Conservation (phyloP, 2,888 invertebrate species). For the Hoplodrina blanda region DNA sequence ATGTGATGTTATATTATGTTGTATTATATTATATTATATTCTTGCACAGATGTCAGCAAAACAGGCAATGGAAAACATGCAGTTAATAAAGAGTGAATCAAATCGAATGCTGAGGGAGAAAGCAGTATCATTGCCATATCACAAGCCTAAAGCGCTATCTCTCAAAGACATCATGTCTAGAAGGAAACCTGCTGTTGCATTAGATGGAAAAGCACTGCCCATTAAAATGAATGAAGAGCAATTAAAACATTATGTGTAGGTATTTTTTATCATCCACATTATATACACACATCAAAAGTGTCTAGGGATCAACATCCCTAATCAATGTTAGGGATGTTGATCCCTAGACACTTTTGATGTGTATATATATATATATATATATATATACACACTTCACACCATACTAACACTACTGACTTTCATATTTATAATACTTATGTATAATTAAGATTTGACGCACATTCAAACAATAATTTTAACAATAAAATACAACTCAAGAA, state of each 20-base stretch:
- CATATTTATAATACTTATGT: background rate
- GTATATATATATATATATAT: too few relatives aligned
- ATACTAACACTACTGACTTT: too few relatives aligned
- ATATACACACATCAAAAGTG: too few relatives aligned
- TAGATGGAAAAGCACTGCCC: slow-evolving; percentile 84
- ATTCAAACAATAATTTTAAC: background rate
- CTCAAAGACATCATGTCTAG: slow-evolving; percentile 94
- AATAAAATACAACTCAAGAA: too few relatives aligned
- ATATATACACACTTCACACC: too few relatives aligned
- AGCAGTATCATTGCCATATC: slow-evolving; percentile 95
- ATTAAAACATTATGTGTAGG: slow-evolving; percentile 92
- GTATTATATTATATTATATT: too few relatives aligned
- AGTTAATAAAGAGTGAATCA: slow-evolving; percentile 95
- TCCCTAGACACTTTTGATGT: too few relatives aligned
- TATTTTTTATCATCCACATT: slow-evolving; percentile 54
- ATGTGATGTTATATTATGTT: too few relatives aligned
- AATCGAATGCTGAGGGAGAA: slow-evolving; percentile 95
- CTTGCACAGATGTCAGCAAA: slow-evolving; percentile 91
- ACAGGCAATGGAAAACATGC: slow-evolving; percentile 93
- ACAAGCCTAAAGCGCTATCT: slow-evolving; percentile 94
- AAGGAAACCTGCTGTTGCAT: slow-evolving; percentile 78
- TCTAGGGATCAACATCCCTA: too few relatives aligned
- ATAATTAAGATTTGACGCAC: background rate
- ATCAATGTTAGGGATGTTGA: too few relatives aligned
- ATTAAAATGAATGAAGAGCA: slow-evolving; percentile 93